phyloP scores from a whole-genome alignment of 2,888 invertebrate species.

The Cinara cedri region DNA sequence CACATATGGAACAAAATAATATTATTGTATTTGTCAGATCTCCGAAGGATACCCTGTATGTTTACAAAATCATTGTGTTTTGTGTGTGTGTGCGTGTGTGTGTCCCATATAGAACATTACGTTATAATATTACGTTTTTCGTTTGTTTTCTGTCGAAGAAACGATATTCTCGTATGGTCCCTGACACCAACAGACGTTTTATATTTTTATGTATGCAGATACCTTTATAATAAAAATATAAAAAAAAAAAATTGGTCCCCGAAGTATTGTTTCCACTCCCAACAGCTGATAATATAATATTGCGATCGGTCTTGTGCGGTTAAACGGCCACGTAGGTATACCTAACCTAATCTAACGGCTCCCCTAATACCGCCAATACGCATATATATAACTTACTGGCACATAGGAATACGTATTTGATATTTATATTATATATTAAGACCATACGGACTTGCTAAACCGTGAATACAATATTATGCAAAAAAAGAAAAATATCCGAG shows the following conservation, averaged over 20 bases:
- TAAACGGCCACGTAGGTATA: too few species aligned
- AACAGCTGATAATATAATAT: constrained; percentile 13
- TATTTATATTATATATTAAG: background rate
- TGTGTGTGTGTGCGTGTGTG: background rate
- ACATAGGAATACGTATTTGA: too few species aligned
- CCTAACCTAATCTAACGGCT: too few species aligned
- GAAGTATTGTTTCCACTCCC: background rate
- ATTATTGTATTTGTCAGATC: too few species aligned
- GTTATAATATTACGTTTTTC: constrained; percentile 6
- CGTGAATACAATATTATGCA: constrained; percentile 22
- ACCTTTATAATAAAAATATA: too few species aligned
- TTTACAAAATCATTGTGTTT: too few species aligned
- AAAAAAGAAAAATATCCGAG: too few species aligned
- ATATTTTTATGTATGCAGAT: background rate
- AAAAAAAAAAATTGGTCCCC: background rate
- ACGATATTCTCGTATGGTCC: background rate
- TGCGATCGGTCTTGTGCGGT: background rate
- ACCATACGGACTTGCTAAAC: background rate
- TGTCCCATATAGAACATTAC: background rate
- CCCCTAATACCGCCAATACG: background rate
- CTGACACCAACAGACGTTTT: background rate
- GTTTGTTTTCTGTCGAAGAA: constrained; percentile 7
- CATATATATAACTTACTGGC: background rate
- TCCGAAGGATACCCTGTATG: too few species aligned
- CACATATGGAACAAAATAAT: too few species aligned